phyloP scores from a whole-genome alignment of 2,888 invertebrate genomes.

The Dicycla oo region DNA sequence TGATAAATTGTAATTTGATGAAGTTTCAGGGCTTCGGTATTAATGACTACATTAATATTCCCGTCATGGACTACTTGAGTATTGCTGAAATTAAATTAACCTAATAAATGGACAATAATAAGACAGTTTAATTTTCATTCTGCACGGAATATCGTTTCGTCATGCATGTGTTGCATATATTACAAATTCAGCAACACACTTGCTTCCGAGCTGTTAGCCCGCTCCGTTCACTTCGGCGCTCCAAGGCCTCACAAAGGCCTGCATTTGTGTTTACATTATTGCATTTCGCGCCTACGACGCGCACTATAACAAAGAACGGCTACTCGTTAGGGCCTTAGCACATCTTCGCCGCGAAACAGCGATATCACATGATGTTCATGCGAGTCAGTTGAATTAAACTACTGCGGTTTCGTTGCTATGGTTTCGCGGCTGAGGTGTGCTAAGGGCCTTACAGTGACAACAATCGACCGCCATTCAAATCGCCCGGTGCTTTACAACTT shows the following conservation, averaged over 20 bases:
- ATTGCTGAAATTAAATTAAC: conserved; percentile 25
- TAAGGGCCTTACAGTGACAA: no score
- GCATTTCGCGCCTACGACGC: conserved; percentile 65
- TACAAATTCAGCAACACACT: conserved; percentile 41
- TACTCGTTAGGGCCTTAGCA: no score
- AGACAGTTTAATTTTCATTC: conserved; percentile 45
- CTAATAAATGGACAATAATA: conserved; percentile 50
- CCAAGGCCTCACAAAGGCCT: conserved; percentile 59
- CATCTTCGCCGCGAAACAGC: no score
- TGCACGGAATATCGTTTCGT: conserved; percentile 47
- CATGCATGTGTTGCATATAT: conserved; percentile 46
- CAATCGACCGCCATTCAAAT: conserved; percentile 50
- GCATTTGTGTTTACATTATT: conserved; percentile 67
- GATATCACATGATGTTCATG: no score
- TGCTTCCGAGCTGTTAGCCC: conserved; percentile 17
- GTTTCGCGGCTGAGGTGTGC: no score
- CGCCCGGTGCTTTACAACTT: conserved; percentile 27
- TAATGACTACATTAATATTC: conserved; percentile 52
- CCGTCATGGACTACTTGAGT: conserved; percentile 29
- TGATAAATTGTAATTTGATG: conserved; percentile 50
- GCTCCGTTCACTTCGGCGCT: conserved; percentile 53
- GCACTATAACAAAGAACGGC: conserved; percentile 49
- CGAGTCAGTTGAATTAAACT: no score
- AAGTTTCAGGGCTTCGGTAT: conserved; percentile 50
- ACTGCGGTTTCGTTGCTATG: no score